Base-by-base conservation (phyloP, 1,140 invertebrate species). In the Musca vetustissima region DNA sequence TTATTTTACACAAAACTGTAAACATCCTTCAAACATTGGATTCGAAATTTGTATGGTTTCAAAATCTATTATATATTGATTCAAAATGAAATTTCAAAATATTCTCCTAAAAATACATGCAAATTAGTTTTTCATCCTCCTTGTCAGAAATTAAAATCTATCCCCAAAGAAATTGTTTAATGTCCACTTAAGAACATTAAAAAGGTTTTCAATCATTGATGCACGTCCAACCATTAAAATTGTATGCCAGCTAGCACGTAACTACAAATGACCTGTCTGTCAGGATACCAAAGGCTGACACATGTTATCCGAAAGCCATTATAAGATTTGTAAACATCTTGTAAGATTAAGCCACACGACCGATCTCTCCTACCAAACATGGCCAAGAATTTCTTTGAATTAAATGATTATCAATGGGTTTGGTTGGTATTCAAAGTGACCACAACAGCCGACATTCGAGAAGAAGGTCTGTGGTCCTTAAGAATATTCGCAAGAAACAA, bases 321-420 rank as follows among this genome's bases (percentile, higher is more conserved):
- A 61, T 17, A 61, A 36, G 8, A 61, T 61, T 24, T 24, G 28
- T 43, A 61, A 61, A 61, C 57, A 61, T 61, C 57, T 61, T 61
- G 57, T 61, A 61, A 61, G 57, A 36, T 61, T 43, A 61, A 61
- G 1, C 28, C 36, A 11, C 11, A 43, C 36, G 6, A 43, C 6
- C 13, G 13, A 43, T 43, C 13, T 11, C 11, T n/a, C n/a, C n/a
- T n/a, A n/a, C 6, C 6, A 43, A 43, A 43, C 36, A 43, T 7
- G 6, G 11, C 6, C 6, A 13, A 43, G 36, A 7, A 43, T 6
- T 52, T 52, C 25, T 61, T 61, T 19, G 36, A 21, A 36, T 43
- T 19, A 36, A 61, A 61, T 61, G 57, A 61, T 61, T 61, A 36
- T 61, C 57, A 61, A 61, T 61, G 19, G 8, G 28, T 61, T 13